phyloP scores from a whole-genome alignment of 37 sponge, comb jelly and placozoan genomes.

The Aphrocallistes beatrix region DNA sequence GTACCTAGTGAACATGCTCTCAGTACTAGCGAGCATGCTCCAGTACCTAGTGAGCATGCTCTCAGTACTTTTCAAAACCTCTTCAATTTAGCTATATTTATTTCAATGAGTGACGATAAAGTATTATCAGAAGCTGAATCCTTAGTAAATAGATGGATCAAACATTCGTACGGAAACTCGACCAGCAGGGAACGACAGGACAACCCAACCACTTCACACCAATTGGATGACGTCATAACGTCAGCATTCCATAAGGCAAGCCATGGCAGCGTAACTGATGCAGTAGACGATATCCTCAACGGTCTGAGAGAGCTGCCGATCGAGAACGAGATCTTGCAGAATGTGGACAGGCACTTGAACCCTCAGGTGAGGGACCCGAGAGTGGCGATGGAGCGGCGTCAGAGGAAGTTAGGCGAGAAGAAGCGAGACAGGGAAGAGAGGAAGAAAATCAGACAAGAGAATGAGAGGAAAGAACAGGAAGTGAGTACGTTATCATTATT shows the following conservation, averaged over 20 bases:
- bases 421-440: neutral
- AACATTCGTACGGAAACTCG: neutral
- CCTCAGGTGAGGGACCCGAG: neutral
- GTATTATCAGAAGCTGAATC: neutral
- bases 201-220: neutral
- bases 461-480: too few relatives aligned
- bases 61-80: too few relatives aligned
- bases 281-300: neutral
- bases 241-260: conserved; percentile 12
- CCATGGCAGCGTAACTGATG: neutral
- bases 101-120: neutral
- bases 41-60: too few relatives aligned
- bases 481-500: too few relatives aligned
- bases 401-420: neutral
- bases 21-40: too few relatives aligned
- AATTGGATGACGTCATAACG: conserved; percentile 11
- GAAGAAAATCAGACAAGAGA: too few relatives aligned
- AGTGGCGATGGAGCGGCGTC: neutral
- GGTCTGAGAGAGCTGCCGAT: neutral
- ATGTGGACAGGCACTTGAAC: neutral
- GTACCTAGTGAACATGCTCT: too few relatives aligned
- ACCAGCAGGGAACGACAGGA: neutral
- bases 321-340: neutral
- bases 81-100: too few relatives aligned
- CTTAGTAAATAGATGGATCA: neutral